Conservation (phyloP, 2,888 invertebrate genomes). For the Melinaea marsaeus region DNA sequence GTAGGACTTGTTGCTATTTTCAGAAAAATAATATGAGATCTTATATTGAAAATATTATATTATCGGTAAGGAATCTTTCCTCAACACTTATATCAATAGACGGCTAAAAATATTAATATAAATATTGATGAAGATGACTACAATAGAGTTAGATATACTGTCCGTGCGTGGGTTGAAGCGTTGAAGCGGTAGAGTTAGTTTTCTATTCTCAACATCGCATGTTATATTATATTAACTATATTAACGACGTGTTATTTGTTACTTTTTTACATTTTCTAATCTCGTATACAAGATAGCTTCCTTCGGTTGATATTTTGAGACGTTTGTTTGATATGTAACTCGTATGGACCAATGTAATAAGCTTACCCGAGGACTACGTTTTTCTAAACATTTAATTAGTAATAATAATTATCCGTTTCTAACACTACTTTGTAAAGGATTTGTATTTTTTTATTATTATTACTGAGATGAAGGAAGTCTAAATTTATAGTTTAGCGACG, state of each 20-base stretch:
- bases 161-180: no score
- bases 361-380: background rate
- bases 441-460: background rate
- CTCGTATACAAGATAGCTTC: slow-evolving; percentile 9
- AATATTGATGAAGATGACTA: slow-evolving; percentile 48
- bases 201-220: slow-evolving; percentile 41
- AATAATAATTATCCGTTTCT: no score
- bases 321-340: background rate
- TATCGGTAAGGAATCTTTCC: slow-evolving; percentile 8
- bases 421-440: no score
- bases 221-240: slow-evolving; percentile 19
- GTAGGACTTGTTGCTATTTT: slow-evolving; percentile 55
- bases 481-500: background rate
- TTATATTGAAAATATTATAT: slow-evolving; percentile 37
- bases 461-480: background rate
- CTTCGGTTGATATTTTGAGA: background rate
- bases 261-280: slow-evolving; percentile 34
- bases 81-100: background rate
- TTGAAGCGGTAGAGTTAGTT: slow-evolving; percentile 48
- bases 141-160: slow-evolving; percentile 32
- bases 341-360: slow-evolving; percentile 23
- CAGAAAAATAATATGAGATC: slow-evolving; percentile 43
- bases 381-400: background rate
- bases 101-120: background rate
- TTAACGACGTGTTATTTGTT: slow-evolving; percentile 36